Evolutionary conservation across 2,113 vertebrate species (phyloP).

Genomic region (Macquaria australasica): DNA sequence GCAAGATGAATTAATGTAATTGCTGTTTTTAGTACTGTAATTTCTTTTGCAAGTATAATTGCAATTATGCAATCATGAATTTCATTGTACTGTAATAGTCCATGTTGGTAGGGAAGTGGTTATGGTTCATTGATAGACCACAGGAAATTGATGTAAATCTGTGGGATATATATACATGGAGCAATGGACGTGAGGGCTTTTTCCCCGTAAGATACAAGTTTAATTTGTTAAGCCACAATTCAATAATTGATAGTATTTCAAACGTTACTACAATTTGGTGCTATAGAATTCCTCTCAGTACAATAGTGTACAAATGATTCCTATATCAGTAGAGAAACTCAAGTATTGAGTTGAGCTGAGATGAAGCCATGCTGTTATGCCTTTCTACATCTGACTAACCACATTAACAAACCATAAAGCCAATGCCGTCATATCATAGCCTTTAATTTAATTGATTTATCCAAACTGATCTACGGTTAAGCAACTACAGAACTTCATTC

Average conservation of each 20-base stretch:
- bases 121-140: background rate
- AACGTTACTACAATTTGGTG: too few relatives aligned
- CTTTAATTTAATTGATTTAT: background rate
- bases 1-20: conserved; percentile 19
- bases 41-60: conserved; percentile 19
- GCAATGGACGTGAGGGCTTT: background rate
- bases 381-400: background rate
- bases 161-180: background rate
- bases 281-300: background rate
- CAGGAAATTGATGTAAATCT: background rate
- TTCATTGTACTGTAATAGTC: background rate
- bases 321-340: background rate
- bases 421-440: background rate
- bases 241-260: too few relatives aligned
- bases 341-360: background rate
- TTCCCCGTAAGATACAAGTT: too few relatives aligned
- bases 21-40: conserved; percentile 18
- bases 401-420: background rate
- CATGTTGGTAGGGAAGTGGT: conserved; percentile 10
- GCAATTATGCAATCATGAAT: conserved; percentile 13
- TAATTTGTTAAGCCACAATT: too few relatives aligned
- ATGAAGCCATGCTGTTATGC: background rate
- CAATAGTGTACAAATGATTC: background rate
- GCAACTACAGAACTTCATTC: background rate
- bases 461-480: background rate